Base-by-base conservation (phyloP, 2,888 invertebrate genomes). In the Trachelus iudaicus region DNA sequence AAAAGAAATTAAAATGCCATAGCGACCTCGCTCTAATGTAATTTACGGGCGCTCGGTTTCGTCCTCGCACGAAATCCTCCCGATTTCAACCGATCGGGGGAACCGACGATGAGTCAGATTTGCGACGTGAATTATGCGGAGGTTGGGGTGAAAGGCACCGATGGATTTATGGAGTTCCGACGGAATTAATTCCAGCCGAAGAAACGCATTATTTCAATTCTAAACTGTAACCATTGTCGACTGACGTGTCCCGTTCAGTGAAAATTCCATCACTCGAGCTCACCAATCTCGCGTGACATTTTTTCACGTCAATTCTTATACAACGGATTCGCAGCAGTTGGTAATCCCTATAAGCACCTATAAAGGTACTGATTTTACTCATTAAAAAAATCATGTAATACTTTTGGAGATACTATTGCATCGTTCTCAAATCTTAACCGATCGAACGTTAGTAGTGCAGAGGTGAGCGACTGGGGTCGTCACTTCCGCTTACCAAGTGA, bases 391-490 rank as follows among this genome's bases (percentile, higher is more conserved):
- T 77, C 80, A 81, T 80, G 81, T 82, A 83, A 84, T 86, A 84
- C 84, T 85, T 86, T 86, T 85, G 86, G 87, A 85, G 87, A 87
- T 87, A 86, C 87, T 87, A 85, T 86, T 87, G 87, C 87, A 87
- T 86, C 86, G 86, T 87, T 85, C 87, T 85, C 79, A 85, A 86
- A 86, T 86, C 86, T 85, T 84, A 84, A 83, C 84, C 88, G 87
- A 79, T 86, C 86, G 85, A 89, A 87, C 90, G 89, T 90, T 91
- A 89, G 89, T 90, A 88, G 91, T 91, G 90, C 91, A 91, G 91
- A 91, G 91, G 91, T 91, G 91, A 91, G 89, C 87, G 90, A 79
- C 87, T 88, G 87, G 85, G 91, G 91, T 91, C 91, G 90, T 86
- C 87, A 90, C 90, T 91, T 91, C 91, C 91, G 91, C 87, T 89